Conservation (phyloP, 2,888 invertebrate species). For the Pasiphila rectangulata region DNA sequence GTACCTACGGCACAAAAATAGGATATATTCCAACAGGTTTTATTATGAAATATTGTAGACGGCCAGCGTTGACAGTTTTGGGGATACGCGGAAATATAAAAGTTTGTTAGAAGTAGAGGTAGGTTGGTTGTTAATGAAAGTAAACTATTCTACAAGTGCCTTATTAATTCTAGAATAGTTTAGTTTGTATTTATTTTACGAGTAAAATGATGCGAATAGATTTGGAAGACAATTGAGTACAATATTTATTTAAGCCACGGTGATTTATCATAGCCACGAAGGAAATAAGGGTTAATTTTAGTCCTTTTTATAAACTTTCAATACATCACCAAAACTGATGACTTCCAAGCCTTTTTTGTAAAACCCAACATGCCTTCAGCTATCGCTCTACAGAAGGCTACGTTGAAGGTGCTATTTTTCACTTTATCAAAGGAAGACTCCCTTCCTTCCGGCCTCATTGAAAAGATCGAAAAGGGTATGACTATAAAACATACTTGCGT, state of each 20-base stretch:
- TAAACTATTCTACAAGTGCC: no score
- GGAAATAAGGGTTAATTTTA: constrained; percentile 2
- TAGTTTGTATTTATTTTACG: no score
- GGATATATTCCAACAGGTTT: constrained; percentile 45
- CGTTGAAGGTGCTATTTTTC: constrained; percentile 70
- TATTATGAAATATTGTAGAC: constrained; percentile 33
- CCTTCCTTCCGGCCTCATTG: constrained; percentile 67
- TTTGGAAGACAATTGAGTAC: no score
- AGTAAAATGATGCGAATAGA: no score
- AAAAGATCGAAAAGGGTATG: constrained; percentile 66
- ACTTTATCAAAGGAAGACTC: constrained; percentile 72
- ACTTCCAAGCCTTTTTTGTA: constrained; percentile 42
- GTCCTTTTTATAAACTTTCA: constrained; percentile 15
- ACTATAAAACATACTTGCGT: constrained; percentile 58
- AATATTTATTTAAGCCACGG: no score
- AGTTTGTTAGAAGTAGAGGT: neutral
- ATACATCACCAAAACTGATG: constrained; percentile 36
- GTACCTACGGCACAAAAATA: constrained; percentile 42
- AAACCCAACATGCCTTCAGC: constrained; percentile 44
- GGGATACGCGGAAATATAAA: constrained; percentile 1
- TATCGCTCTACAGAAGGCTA: constrained; percentile 52
- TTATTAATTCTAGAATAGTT: no score
- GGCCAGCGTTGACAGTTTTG: constrained; percentile 23
- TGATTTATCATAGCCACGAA: neutral
- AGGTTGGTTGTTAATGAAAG: no score